Evolutionary conservation across 2,888 invertebrate genomes (phyloP).

Genomic region (Amphipoea oculea): DNA sequence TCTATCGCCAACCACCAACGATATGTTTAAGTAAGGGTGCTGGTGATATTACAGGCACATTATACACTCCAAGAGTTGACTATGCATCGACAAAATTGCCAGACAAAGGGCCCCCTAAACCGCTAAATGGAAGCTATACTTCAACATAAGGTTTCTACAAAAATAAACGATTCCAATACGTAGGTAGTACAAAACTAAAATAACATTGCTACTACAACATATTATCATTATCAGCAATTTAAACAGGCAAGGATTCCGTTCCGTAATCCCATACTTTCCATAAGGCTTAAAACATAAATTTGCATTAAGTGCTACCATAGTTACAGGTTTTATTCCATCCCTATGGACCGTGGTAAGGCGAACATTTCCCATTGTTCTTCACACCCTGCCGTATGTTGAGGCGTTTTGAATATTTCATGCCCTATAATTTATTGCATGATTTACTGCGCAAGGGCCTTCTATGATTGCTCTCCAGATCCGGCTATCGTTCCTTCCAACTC

Average conservation of each 20-base stretch:
- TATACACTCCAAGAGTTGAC: neutral
- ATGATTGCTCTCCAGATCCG: slow-evolving; percentile 71
- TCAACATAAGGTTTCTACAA: neutral
- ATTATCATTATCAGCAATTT: slow-evolving; percentile 13
- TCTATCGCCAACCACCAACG: neutral
- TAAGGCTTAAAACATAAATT: slow-evolving; percentile 55
- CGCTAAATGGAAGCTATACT: too few relatives aligned
- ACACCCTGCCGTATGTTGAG: slow-evolving; percentile 80
- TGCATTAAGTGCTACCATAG: slow-evolving; percentile 58
- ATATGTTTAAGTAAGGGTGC: neutral
- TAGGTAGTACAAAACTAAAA: neutral
- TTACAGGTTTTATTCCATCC: slow-evolving; percentile 67
- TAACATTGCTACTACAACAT: neutral
- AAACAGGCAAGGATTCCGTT: slow-evolving; percentile 1
- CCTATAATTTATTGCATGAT: slow-evolving; percentile 88
- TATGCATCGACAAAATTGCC: neutral
- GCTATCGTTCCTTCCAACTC: slow-evolving; percentile 65
- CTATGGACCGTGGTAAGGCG: slow-evolving; percentile 68
- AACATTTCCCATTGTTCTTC: slow-evolving; percentile 81
- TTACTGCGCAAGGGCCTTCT: slow-evolving; percentile 80
- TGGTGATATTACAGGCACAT: neutral
- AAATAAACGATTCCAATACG: neutral
- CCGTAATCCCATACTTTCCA: slow-evolving; percentile 19
- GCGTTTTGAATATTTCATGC: slow-evolving; percentile 88
- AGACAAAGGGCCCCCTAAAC: neutral